phyloP scores from a whole-genome alignment of 23 tunicate genomes.

The Diplosoma virens region DNA sequence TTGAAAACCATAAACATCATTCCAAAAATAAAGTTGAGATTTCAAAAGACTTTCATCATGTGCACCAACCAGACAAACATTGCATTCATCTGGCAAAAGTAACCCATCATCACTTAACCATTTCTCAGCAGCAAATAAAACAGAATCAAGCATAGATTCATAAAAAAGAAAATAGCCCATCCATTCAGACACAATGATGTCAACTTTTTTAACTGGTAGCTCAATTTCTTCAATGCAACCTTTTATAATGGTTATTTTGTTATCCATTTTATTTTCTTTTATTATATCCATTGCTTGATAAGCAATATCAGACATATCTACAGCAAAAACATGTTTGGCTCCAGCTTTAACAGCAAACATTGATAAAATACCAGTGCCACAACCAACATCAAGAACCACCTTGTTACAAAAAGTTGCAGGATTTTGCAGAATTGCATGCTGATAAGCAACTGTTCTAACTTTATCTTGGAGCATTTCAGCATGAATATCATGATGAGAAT shows the following conservation, averaged over 20 bases:
- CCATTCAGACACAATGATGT: conserved; percentile 97
- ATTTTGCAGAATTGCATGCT: conserved; percentile 70
- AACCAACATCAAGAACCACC: conserved; percentile 94
- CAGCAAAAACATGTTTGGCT: conserved; percentile 90
- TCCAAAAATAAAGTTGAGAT: conserved; percentile 63
- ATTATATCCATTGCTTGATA: conserved; percentile 82
- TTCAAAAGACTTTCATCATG: conserved; percentile 55
- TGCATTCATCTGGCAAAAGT: conserved; percentile 58
- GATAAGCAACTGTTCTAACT: conserved; percentile 76
- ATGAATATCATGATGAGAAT: conserved; percentile 94
- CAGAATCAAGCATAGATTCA: conserved; percentile 96
- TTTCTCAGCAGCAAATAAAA: conserved; percentile 75
- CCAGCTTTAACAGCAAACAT: conserved; percentile 97
- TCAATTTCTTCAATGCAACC: conserved; percentile 73
- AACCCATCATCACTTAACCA: conserved; percentile 60
- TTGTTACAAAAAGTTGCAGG: conserved; percentile 60
- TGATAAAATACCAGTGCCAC: conserved; percentile 95
- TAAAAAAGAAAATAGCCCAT: conserved; percentile 97
- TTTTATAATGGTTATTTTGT: conserved; percentile 83
- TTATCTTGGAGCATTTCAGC: conserved; percentile 97
- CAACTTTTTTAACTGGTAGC: conserved; percentile 65
- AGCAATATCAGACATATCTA: conserved; percentile 98
- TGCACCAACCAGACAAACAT: conserved; percentile 45
- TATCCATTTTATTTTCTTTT: conserved; percentile 67
- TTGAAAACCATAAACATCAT: conserved; percentile 95